A percentile compares a stretch with the other conserved stretches of the same genome.
Evolutionary conservation across 2,888 invertebrate genomes (phyloP).

Genomic region (Choristoneura rosaceana): DNA sequence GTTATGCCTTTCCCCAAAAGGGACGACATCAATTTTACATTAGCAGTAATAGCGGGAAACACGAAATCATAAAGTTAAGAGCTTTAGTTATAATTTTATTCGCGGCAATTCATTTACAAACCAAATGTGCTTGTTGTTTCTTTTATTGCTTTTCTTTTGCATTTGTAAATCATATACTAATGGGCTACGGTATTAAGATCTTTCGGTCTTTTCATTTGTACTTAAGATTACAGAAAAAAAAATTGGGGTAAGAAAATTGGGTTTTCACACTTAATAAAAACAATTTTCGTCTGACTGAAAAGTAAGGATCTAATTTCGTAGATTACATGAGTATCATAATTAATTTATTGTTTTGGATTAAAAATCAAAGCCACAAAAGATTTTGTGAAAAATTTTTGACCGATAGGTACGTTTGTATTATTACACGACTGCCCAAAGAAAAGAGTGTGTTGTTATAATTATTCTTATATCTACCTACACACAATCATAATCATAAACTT

Average conservation of each 20-base stretch:
- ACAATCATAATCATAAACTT: no score
- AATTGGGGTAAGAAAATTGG: not conserved
- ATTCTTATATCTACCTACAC: no score
- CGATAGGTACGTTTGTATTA: no score
- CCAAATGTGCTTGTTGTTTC: slow-evolving; percentile 34
- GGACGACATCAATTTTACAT: slow-evolving; percentile 40
- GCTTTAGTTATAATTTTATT: slow-evolving; percentile 39
- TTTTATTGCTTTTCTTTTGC: slow-evolving; percentile 26
- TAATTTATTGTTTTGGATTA: no score
- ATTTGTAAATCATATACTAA: slow-evolving; percentile 18
- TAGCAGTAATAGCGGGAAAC: slow-evolving; percentile 40
- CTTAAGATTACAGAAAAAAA: not conserved
- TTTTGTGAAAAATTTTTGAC: no score
- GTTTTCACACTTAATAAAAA: not conserved
- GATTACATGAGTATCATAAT: no score
- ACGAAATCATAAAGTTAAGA: slow-evolving; percentile 41
- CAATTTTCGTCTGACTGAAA: not conserved
- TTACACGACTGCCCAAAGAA: no score
- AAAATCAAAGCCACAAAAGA: no score
- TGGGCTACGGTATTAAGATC: slow-evolving; percentile 7
- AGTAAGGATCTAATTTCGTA: no score
- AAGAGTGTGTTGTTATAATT: no score
- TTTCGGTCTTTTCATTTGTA: not conserved
- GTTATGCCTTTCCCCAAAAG: slow-evolving; percentile 15
- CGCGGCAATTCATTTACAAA: slow-evolving; percentile 39